Evolutionary conservation across 2,888 invertebrate species (phyloP), one percentile per base, ranked within the genome.

Genomic region (Chrysodeixis includens): DNA sequence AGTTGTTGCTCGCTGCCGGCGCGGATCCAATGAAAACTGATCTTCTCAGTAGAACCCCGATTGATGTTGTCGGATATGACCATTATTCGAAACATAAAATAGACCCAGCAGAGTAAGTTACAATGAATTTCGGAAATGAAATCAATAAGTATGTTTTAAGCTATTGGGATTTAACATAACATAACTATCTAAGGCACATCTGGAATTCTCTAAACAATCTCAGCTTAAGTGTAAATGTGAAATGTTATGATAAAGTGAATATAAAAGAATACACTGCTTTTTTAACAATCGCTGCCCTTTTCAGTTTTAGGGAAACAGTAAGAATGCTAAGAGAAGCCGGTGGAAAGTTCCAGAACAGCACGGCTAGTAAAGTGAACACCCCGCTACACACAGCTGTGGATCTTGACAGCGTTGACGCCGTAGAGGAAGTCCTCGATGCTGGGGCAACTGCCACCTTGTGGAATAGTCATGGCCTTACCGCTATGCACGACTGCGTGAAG

Each of bases 361-460:
- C 8, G 35, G 4, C 30, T n/a, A 57, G 56, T n/a, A 56, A 9
- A 1, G n/a, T 51, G 20, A 63, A 54, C 14, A 68, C 55, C 20
- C 74, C 78, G 0, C 56, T 84, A 0, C 85, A 84, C 22, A 83
- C 76, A n/a, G 84, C 85, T 0, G 84, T 84, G 5, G 81, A 81
- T n/a, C 55, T 85, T 9, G 75, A 67, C 7, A 75, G 74, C 12
- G 58, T 76, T 0, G 74, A 69, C 4, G 74, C 66, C 0, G 74
- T 79, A 0, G 62, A 67, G 18, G 63, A 68, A 5, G 54, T 84
- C 7, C 58, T 84, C 0, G 44, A 64, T 0, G 69, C 64, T 14
- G 85, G 82, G 0, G 75, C 72, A 0, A 79, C 74, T 3, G 56
- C 70, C 0, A 63, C 60, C 0, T 18, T 55, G 0, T 67, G 76